A percentile compares a stretch with the other conserved stretches of the same genome.
These are phyloP conservation scores for Synaphobranchus kaupii DNA, from an alignment of 2,797 vertebrate species.

Conservation along the genomic window DNA sequence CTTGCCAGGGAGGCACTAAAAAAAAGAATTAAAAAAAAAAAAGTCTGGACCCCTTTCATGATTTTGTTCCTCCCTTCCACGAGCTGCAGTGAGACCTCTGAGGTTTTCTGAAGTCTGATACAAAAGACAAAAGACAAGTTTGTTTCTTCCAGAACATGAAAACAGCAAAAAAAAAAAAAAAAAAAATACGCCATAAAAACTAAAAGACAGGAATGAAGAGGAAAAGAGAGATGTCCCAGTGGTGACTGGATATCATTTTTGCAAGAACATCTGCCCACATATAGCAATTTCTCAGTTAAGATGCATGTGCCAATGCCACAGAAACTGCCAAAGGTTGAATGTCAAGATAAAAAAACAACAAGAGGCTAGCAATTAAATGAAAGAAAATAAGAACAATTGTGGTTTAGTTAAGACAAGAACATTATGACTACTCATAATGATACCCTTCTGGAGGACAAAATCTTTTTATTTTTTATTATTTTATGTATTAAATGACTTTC, in stretches of 20 bases:
- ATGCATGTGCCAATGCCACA: background rate
- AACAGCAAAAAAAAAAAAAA: background rate
- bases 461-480: too few species aligned
- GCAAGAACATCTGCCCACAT: slow-evolving; percentile 57
- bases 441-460: too few species aligned
- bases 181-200: background rate
- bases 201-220: slow-evolving; percentile 16
- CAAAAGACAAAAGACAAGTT: background rate
- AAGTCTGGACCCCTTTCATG: slow-evolving; percentile 42
- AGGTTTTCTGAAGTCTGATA: background rate
- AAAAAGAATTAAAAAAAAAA: slow-evolving; percentile 59
- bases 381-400: background rate
- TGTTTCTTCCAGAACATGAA: background rate
- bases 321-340: background rate
- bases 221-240: slow-evolving; percentile 69
- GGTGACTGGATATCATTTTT: slow-evolving; percentile 67
- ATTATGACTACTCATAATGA: background rate
- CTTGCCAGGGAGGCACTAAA: slow-evolving; percentile 77
- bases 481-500: too few species aligned
- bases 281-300: slow-evolving; percentile 16
- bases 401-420: background rate
- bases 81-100: slow-evolving; percentile 74
- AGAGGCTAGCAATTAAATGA: slow-evolving; percentile 34
- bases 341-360: background rate
- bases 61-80: background rate